Percentiles rank a stretch among this genome's conserved stretches.
These are phyloP conservation scores for Xestia rhomboidea DNA, from an alignment of 2,888 invertebrate genomes.

Conservation along the genomic window DNA sequence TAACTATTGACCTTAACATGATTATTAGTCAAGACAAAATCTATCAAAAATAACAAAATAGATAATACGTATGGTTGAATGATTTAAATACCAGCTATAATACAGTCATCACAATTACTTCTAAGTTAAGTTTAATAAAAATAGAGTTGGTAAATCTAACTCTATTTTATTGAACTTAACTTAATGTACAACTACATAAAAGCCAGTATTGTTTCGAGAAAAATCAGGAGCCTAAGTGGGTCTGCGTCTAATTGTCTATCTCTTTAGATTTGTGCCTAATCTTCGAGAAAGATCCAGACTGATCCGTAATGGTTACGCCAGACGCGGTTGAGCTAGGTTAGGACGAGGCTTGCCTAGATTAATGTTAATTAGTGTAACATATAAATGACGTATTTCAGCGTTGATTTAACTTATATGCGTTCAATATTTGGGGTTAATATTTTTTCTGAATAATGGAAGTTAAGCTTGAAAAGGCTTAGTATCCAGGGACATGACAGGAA, in stretches of 20 bases:
- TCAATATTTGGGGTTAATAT: neutral
- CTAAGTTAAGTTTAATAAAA: neutral
- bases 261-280: conserved; percentile 13
- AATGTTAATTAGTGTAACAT: conserved; percentile 35
- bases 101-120: neutral
- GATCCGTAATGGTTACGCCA: conserved; percentile 38
- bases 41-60: neutral
- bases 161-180: neutral
- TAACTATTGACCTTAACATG: neutral
- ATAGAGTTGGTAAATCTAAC: too few relatives aligned
- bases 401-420: conserved; percentile 14
- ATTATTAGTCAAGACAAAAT: neutral
- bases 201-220: neutral
- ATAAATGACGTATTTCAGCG: conserved; percentile 3
- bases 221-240: conserved; percentile 1
- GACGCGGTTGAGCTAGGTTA: conserved; percentile 44
- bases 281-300: conserved; percentile 19
- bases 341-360: conserved; percentile 12
- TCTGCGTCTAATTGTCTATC: conserved; percentile 22
- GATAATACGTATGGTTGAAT: neutral
- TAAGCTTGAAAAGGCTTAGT: conserved; percentile 2
- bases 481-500: neutral
- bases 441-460: neutral
- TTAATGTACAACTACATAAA: neutral
- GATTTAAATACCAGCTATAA: neutral